Evolutionary conservation across 2,888 invertebrate species (phyloP).

Genomic region (Gibbula magus): DNA sequence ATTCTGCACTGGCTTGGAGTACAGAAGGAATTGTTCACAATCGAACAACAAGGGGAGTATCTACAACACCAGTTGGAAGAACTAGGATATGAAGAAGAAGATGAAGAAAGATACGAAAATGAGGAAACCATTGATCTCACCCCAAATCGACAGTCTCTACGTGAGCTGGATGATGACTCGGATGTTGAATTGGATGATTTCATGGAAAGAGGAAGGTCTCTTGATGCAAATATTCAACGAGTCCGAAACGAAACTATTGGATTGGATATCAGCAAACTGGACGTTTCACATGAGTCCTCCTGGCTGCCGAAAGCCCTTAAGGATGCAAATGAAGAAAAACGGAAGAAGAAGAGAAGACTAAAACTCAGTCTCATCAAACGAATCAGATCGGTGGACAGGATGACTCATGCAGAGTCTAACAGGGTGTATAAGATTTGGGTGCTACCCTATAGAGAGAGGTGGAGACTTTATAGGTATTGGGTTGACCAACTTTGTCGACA

Average conservation of each 20-base stretch:
- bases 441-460: constrained; percentile 70
- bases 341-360: constrained; percentile 39
- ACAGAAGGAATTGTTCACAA: background rate
- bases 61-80: background rate
- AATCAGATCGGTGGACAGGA: constrained; percentile 45
- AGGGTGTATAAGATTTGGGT: constrained; percentile 57
- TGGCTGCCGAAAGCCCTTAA: background rate
- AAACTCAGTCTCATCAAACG: constrained; percentile 42
- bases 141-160: constrained; percentile 30
- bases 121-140: constrained; percentile 32
- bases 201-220: background rate
- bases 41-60: background rate
- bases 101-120: constrained; percentile 42
- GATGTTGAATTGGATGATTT: constrained; percentile 33
- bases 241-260: background rate
- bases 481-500: constrained; percentile 47
- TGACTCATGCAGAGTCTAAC: constrained; percentile 56
- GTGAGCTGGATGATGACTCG: constrained; percentile 45
- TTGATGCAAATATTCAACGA: background rate
- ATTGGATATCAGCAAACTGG: background rate
- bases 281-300: constrained; percentile 25
- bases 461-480: constrained; percentile 76
- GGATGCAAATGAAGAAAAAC: constrained; percentile 27
- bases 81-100: constrained; percentile 31
- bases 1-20: constrained; percentile 56